A percentile compares a stretch with the other conserved stretches of the same genome.
These are phyloP conservation scores for Synanthedon formicaeformis DNA, from an alignment of 2,888 invertebrate genomes.

Conservation along the genomic window DNA sequence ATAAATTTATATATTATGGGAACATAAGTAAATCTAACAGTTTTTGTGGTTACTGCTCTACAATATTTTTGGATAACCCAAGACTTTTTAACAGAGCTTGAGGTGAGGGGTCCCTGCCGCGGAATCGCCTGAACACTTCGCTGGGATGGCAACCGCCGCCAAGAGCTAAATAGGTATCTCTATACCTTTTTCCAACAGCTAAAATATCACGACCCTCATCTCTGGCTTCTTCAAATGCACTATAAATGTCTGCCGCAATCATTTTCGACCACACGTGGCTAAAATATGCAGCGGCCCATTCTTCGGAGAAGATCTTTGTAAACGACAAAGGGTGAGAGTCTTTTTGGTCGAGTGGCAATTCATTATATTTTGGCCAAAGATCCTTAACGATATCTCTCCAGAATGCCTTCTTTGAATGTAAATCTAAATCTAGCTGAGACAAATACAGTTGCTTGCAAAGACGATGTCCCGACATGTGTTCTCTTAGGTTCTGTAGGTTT, in stretches of 20 bases:
- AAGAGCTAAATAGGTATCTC: constrained; percentile 84
- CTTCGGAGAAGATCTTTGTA: constrained; percentile 83
- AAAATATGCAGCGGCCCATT: constrained; percentile 89
- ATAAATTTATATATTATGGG: not conserved
- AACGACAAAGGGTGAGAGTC: constrained; percentile 91
- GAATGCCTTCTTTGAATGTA: constrained; percentile 80
- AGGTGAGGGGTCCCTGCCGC: constrained; percentile 91
- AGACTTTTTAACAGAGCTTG: constrained; percentile 80
- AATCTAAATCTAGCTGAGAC: constrained; percentile 84
- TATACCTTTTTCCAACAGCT: constrained; percentile 77
- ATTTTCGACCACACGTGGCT: constrained; percentile 87
- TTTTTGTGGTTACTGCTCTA: constrained; percentile 29
- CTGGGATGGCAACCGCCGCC: constrained; percentile 86
- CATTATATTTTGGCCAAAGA: constrained; percentile 85
- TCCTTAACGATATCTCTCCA: constrained; percentile 85
- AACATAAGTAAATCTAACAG: not conserved
- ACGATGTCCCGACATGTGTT: constrained; percentile 83
- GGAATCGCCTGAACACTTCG: constrained; percentile 90
- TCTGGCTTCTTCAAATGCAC: constrained; percentile 82
- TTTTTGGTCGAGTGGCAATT: constrained; percentile 79
- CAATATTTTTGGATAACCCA: constrained; percentile 55
- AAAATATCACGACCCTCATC: constrained; percentile 60
- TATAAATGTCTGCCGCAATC: constrained; percentile 91
- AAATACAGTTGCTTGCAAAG: constrained; percentile 86
- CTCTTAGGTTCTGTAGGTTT: constrained; percentile 73